These are phyloP conservation scores for Tachuris rubrigastra DNA, from an alignment of 2,113 vertebrate genomes.

Conservation along the genomic window DNA sequence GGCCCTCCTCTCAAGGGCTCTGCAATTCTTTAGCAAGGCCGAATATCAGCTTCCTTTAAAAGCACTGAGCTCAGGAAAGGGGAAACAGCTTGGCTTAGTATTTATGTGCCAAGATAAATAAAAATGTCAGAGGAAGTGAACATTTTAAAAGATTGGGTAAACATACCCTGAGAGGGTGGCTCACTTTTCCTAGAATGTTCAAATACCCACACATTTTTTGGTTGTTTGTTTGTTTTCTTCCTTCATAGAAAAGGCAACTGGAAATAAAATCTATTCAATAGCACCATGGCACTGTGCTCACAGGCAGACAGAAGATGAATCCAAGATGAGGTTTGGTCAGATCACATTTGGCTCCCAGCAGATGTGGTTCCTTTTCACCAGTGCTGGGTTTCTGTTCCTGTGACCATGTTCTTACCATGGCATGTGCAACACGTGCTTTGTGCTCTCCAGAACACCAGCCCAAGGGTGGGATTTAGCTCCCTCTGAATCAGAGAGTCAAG, in stretches of 20 bases:
- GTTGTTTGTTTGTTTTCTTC: neutral
- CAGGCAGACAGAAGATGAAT: neutral
- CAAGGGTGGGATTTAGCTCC: neutral
- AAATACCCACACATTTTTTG: neutral
- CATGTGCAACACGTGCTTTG: neutral
- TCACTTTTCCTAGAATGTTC: neutral
- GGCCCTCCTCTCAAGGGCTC: neutral
- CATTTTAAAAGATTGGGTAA: neutral
- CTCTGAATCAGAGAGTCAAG: neutral
- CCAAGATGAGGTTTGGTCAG: neutral
- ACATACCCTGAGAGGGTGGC: neutral
- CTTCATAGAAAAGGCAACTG: neutral
- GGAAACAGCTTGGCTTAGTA: neutral
- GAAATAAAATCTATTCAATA: neutral
- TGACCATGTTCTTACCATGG: neutral
- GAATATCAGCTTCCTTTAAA: neutral
- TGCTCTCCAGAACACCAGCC: neutral
- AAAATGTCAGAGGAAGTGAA: slow-evolving; percentile 25
- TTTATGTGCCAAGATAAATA: slow-evolving; percentile 47
- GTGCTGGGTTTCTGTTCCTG: neutral
- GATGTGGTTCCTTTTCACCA: neutral
- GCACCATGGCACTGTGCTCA: neutral
- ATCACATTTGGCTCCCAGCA: neutral
- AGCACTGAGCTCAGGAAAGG: slow-evolving; percentile 2
- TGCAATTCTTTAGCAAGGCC: neutral